Conservation (phyloP, 2,113 vertebrate species). For the Calidris pygmaea region DNA sequence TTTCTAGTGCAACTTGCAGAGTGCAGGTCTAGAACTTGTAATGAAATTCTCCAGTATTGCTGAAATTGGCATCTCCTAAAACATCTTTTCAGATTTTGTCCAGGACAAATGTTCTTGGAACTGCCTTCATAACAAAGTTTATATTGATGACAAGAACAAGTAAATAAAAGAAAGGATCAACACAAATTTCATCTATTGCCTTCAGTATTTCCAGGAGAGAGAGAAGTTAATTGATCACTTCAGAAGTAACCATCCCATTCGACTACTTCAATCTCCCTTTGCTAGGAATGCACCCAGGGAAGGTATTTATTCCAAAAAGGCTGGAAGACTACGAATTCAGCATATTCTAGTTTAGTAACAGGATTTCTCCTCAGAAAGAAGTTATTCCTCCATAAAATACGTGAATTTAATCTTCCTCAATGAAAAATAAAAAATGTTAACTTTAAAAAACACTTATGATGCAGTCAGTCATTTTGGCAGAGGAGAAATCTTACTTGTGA, state of each 20-base stretch:
- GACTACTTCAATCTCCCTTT: neutral
- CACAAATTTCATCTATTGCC: neutral
- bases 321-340: neutral
- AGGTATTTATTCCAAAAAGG: neutral
- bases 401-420: neutral
- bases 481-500: neutral
- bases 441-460: neutral
- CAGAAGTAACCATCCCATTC: neutral
- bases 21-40: neutral
- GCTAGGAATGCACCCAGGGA: neutral
- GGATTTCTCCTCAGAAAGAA: neutral
- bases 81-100: conserved; percentile 16
- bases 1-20: neutral
- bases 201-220: neutral
- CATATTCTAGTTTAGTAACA: neutral
- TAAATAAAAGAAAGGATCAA: neutral
- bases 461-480: neutral
- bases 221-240: neutral
- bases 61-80: conserved; percentile 43
- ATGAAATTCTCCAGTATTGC: conserved; percentile 20
- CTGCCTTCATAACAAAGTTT: conserved; percentile 1
- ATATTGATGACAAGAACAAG: neutral
- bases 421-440: neutral
- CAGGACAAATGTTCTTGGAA: conserved; percentile 18
- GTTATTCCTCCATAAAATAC: neutral